Evolutionary conservation across 1,140 invertebrate genomes (phyloP), one percentile per base, ranked within the genome.

Genomic region (Nebria ingens): DNA sequence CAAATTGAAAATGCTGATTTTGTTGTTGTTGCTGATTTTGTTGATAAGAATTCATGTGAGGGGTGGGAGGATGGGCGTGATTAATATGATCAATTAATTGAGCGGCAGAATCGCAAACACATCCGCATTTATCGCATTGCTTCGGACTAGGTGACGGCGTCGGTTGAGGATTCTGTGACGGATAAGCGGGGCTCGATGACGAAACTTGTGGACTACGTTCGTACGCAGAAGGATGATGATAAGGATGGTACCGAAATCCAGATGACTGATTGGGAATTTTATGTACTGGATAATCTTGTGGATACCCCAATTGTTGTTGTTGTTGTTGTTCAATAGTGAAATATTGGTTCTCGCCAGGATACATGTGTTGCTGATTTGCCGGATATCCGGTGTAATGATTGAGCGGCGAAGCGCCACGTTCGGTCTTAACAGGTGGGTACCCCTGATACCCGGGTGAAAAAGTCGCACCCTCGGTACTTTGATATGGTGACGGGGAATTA

Each of bases 41-140:
- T 59, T 49, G 68, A 49, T 52, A 66, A 58, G 45, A 59, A 64
- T 20, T 53, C 12, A 68, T 55, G 51, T 73, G 70, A 1, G 74
- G 75, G 2, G 77, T 79, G 2, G 75, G 76, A 0, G 83, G 79
- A 62, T 90, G 87, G 51, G 75, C 82, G 1, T 80, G 74, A 53
- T 81, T 79, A 6, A 80, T 76, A 61, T 89, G 87, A 58, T 90
- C 87, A 50, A 79, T 78, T 13, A 89, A 68, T 60, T 81, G 80
- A 13, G 77, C 73, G 9, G 80, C 79, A 51, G 84, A 84, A 56
- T 87, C 85, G 65, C 80, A 88, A 22, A 88, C 79, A 54, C 79
- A 82, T 22, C 86, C 86, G 64, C 87, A 89, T 63, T 89, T 89
- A 57, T 89, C 87, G 67, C 87, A 90, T 61, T 87, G 85, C 59